phyloP scores from a whole-genome alignment of 1,140 invertebrate species.

The Drosophila albomicans region DNA sequence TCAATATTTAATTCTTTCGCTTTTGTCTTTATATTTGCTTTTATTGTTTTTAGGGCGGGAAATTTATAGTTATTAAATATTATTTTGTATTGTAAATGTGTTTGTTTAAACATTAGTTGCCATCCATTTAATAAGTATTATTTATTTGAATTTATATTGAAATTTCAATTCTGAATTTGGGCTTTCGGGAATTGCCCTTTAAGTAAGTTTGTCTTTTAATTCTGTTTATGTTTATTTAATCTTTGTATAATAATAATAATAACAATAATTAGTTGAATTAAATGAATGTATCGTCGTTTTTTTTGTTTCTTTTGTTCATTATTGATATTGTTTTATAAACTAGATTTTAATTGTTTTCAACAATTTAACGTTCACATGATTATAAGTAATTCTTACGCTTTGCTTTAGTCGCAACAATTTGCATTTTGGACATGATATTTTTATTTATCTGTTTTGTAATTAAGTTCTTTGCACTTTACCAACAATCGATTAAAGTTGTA shows the following conservation, averaged over 20 bases:
- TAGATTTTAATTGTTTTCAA: conserved; percentile 78
- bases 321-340: conserved; percentile 67
- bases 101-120: conserved; percentile 43
- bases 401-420: conserved; percentile 41
- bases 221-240: conserved; percentile 39
- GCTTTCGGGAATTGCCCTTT: conserved; percentile 23
- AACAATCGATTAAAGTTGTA: conserved; percentile 36
- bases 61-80: conserved; percentile 51
- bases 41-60: conserved; percentile 78
- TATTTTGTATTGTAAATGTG: conserved; percentile 50
- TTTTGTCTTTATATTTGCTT: conserved; percentile 50
- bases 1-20: conserved; percentile 70
- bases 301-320: conserved; percentile 41
- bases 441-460: conserved; percentile 35
- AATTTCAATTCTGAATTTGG: conserved; percentile 34
- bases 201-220: conserved; percentile 49
- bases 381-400: conserved; percentile 69
- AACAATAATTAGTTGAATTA: conserved; percentile 76
- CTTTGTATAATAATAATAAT: conserved; percentile 76
- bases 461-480: conserved; percentile 31
- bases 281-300: conserved; percentile 53
- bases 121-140: conserved; percentile 36
- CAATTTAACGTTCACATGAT: conserved; percentile 77
- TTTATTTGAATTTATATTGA: conserved; percentile 48
- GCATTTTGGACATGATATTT: conserved; percentile 74